Evolutionary conservation across 2,113 vertebrate genomes (phyloP).

Genomic region (Ariopsis seemanni): DNA sequence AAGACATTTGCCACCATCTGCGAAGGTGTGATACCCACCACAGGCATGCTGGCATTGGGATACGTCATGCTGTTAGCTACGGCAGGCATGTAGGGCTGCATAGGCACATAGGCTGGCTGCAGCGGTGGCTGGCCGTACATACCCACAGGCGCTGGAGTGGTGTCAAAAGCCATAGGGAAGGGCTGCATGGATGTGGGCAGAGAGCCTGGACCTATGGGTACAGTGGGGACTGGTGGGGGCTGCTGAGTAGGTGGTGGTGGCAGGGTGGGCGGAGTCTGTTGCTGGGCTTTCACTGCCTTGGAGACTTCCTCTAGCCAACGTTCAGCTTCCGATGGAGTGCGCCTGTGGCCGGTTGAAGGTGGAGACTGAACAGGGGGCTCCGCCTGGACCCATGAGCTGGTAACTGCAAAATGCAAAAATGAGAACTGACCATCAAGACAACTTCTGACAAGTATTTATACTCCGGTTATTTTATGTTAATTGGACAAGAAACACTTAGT

Average conservation of each 20-base stretch:
- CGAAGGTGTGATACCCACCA: slow-evolving; percentile 90
- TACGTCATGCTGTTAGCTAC: slow-evolving; percentile 80
- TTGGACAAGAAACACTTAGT: neutral
- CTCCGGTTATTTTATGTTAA: neutral
- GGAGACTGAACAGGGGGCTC: slow-evolving; percentile 65
- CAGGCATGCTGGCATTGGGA: slow-evolving; percentile 78
- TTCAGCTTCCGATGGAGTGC: slow-evolving; percentile 89
- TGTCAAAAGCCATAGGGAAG: slow-evolving; percentile 76
- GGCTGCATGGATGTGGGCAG: slow-evolving; percentile 77
- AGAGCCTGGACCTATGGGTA: slow-evolving; percentile 65
- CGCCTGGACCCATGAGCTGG: slow-evolving; percentile 68
- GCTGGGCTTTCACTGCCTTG: slow-evolving; percentile 79
- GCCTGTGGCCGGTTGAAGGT: slow-evolving; percentile 78
- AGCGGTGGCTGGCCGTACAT: slow-evolving; percentile 77
- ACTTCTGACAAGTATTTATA: neutral
- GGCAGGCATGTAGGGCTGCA: slow-evolving; percentile 78
- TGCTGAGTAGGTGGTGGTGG: slow-evolving; percentile 64
- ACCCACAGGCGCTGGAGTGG: slow-evolving; percentile 70
- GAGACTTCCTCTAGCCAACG: slow-evolving; percentile 90
- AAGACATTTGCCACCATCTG: slow-evolving; percentile 94
- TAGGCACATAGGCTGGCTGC: slow-evolving; percentile 78
- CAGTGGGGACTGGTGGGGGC: slow-evolving; percentile 55
- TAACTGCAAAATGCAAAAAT: slow-evolving; percentile 47
- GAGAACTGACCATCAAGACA: neutral
- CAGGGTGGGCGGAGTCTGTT: slow-evolving; percentile 67